Percentiles rank a stretch among this genome's conserved stretches.
phyloP scores from a whole-genome alignment of 1,140 invertebrate genomes.

The Paracyclopina nana region DNA sequence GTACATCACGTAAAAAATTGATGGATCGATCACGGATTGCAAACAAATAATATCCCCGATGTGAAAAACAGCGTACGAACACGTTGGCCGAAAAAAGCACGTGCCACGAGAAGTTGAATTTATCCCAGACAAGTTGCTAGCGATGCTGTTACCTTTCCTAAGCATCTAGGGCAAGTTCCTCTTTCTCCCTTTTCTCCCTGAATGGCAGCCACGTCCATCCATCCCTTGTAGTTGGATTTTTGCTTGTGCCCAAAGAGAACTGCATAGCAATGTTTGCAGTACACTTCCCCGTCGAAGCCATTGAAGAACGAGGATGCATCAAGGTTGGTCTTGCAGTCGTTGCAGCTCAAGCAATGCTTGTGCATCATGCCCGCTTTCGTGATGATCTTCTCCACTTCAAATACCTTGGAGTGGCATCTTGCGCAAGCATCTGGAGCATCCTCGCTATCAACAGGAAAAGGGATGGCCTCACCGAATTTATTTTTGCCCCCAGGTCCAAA shows the following conservation, averaged over 20 bases:
- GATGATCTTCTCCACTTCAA: constrained; percentile 14
- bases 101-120: no score
- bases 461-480: constrained; percentile 8
- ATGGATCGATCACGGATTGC: no score
- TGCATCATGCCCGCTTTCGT: constrained; percentile 7
- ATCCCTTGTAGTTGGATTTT: constrained; percentile 16
- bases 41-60: no score
- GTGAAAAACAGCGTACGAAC: no score
- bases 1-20: no score
- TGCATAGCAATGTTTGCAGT: constrained; percentile 64
- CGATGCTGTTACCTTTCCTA: constrained; percentile 16
- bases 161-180: constrained; percentile 10
- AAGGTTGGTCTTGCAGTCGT: constrained; percentile 13
- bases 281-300: constrained; percentile 25
- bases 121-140: no score
- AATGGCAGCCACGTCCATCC: constrained; percentile 16
- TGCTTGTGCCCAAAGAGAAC: constrained; percentile 59
- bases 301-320: constrained; percentile 16
- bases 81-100: no score
- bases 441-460: background rate
- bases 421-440: background rate
- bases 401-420: constrained; percentile 14
- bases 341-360: constrained; percentile 14
- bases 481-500: constrained; percentile 12
- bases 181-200: constrained; percentile 8